Evolutionary conservation across 2,113 vertebrate species (phyloP).

Genomic region (Lonchura striata): DNA sequence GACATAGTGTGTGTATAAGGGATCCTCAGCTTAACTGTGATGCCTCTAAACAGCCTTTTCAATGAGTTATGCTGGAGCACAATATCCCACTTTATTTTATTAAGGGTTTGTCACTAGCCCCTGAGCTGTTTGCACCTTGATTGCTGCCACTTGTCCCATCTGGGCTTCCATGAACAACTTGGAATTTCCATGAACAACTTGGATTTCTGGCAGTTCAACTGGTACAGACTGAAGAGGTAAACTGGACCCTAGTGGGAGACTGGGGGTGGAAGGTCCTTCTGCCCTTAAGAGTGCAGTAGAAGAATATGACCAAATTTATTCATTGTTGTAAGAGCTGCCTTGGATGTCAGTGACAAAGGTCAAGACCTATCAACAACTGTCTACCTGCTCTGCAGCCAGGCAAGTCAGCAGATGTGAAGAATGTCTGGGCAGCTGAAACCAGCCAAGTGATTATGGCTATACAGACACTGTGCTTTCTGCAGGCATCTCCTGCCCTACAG

Average conservation of each 20-base stretch:
- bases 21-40: not conserved
- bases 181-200: not conserved
- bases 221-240: not conserved
- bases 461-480: not conserved
- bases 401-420: not conserved
- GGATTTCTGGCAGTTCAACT: not conserved
- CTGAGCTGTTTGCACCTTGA: not conserved
- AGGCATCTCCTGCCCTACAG: not conserved
- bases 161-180: not conserved
- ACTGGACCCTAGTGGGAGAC: not conserved
- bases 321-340: not conserved
- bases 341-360: fast-evolving
- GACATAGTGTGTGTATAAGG: fast-evolving
- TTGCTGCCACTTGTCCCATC: not conserved
- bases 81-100: not conserved
- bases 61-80: not conserved
- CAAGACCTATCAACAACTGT: not conserved
- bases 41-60: not conserved
- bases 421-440: not conserved
- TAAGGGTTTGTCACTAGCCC: not conserved
- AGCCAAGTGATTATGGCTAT: not conserved
- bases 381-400: not conserved
- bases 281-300: not conserved
- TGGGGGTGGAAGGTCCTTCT: fast-evolving
- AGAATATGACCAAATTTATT: not conserved